These are phyloP conservation scores for Trinorchestia longiramus DNA, from an alignment of 1,140 invertebrate species.

Conservation along the genomic window DNA sequence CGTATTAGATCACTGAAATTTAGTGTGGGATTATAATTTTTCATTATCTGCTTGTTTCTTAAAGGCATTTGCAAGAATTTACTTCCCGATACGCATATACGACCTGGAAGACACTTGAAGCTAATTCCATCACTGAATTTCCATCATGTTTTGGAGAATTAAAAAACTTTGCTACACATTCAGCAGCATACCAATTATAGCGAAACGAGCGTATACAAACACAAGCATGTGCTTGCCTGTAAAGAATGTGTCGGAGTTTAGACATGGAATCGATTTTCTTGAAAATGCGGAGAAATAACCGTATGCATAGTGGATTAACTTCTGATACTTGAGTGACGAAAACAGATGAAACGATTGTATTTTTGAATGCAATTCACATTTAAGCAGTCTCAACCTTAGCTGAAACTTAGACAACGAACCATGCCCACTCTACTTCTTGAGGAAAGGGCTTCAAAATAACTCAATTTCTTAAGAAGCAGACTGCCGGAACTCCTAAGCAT, in stretches of 20 bases:
- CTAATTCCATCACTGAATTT: background rate
- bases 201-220: background rate
- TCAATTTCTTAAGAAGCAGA: too few relatives aligned
- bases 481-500: too few relatives aligned
- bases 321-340: background rate
- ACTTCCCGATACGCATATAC: too few relatives aligned
- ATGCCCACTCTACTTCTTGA: too few relatives aligned
- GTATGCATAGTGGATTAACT: background rate
- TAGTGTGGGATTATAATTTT: too few relatives aligned
- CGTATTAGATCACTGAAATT: too few relatives aligned
- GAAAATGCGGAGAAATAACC: background rate
- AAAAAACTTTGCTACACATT: background rate
- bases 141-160: background rate
- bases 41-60: too few relatives aligned
- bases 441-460: too few relatives aligned
- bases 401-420: background rate
- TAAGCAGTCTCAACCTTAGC: background rate
- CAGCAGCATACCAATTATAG: background rate
- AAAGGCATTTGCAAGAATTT: too few relatives aligned
- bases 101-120: too few relatives aligned
- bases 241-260: background rate
- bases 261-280: background rate
- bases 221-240: background rate
- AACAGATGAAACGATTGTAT: background rate
- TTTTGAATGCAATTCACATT: background rate